Conservation (phyloP, 2,888 invertebrate genomes). For the Idaea straminata region DNA sequence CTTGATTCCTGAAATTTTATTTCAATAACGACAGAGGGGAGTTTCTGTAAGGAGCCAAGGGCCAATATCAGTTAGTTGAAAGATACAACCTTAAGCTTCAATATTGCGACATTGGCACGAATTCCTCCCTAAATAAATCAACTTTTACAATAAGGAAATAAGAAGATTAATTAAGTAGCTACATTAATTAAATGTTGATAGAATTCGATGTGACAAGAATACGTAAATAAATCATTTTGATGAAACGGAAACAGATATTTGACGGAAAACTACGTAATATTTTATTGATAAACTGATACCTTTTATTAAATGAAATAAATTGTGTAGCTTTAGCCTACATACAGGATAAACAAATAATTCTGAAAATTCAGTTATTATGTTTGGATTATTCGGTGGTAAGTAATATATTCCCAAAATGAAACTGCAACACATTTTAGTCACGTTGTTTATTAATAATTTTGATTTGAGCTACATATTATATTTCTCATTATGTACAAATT, state of each 20-base stretch:
- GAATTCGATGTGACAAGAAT: background rate
- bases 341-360: no score
- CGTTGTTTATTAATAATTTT: conserved; percentile 60
- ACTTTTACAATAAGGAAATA: background rate
- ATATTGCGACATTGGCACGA: background rate
- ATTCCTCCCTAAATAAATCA: background rate
- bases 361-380: no score
- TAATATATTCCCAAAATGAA: conserved; percentile 18
- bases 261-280: no score
- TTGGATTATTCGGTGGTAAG: no score
- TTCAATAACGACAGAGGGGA: background rate
- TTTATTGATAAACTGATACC: no score
- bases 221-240: no score
- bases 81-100: background rate
- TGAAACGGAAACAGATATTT: no score
- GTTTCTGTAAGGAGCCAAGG: background rate
- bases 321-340: no score
- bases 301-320: no score
- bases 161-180: background rate
- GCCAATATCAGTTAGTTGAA: background rate
- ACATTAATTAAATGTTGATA: background rate
- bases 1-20: background rate
- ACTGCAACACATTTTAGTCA: conserved; percentile 41
- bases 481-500: conserved; percentile 69
- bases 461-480: conserved; percentile 67